Conservation (phyloP, 92 coral and sea anemone species). For the Epizoanthus ramosus region DNA sequence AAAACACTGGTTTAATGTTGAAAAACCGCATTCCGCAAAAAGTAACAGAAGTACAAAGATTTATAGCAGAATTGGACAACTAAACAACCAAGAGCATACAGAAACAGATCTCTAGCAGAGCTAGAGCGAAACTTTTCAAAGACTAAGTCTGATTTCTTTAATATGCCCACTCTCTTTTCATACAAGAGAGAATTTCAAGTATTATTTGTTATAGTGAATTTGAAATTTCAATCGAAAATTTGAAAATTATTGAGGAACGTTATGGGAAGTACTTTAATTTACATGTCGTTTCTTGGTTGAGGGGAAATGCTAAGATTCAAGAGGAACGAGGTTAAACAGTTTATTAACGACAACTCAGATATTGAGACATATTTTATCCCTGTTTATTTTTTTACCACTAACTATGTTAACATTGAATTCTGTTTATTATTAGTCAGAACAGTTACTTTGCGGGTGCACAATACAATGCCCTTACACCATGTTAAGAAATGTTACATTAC, state of each 20-base stretch:
- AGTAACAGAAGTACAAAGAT: too few species aligned
- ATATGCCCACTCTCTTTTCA: too few species aligned
- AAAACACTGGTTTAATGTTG: too few species aligned
- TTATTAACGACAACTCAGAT: conserved; percentile 3
- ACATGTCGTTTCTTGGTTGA: background rate
- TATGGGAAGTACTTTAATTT: background rate
- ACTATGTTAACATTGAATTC: conserved; percentile 20
- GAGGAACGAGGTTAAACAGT: background rate
- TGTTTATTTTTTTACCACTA: conserved; percentile 36
- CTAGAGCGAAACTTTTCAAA: too few species aligned
- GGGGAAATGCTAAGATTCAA: background rate
- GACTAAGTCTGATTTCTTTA: too few species aligned
- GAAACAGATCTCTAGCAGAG: too few species aligned
- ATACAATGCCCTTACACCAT: conserved; percentile 30
- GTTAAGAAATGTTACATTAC: background rate
- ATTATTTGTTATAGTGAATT: too few species aligned
- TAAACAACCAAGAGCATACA: too few species aligned
- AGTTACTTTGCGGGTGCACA: conserved; percentile 12
- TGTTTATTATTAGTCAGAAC: conserved; percentile 16
- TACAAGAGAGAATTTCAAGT: too few species aligned
- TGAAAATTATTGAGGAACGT: background rate
- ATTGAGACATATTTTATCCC: conserved; percentile 38
- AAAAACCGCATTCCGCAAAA: too few species aligned
- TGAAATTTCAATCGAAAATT: too few species aligned
- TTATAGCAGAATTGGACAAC: too few species aligned